Conservation (phyloP, 2,113 vertebrate genomes). For the Meriones unguiculatus region DNA sequence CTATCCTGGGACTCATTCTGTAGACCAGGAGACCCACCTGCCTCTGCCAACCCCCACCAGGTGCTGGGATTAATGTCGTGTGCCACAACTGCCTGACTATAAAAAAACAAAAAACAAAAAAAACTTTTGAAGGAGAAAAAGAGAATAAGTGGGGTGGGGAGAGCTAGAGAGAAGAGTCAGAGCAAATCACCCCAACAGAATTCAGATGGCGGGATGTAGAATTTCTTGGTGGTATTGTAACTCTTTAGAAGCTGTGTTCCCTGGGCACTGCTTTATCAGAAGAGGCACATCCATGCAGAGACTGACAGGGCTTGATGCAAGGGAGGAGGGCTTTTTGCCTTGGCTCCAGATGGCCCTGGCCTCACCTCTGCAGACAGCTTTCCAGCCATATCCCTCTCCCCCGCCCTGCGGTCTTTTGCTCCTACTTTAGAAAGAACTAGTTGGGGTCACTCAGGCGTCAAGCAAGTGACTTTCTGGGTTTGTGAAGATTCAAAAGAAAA, state of each 20-base stretch:
- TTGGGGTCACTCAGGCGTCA: neutral
- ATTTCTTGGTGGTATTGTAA: neutral
- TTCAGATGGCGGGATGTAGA: neutral
- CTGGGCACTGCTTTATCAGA: neutral
- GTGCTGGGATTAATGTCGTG: neutral
- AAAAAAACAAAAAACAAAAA: too few species aligned
- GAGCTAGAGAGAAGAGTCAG: neutral
- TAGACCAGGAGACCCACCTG: neutral
- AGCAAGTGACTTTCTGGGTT: neutral
- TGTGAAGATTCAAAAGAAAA: neutral
- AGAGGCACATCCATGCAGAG: neutral
- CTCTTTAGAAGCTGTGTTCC: neutral
- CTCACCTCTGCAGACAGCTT: neutral
- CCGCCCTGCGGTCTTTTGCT: neutral
- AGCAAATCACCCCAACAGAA: neutral
- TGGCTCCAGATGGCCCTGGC: neutral
- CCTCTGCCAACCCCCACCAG: neutral
- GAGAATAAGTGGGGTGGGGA: too few species aligned
- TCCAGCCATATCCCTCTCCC: rapidly evolving
- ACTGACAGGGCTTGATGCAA: rapidly evolving
- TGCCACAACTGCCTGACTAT: neutral
- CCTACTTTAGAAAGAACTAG: neutral
- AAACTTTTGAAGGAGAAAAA: neutral
- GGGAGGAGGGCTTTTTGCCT: neutral
- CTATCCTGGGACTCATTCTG: neutral